phyloP scores from a whole-genome alignment of 2,888 invertebrate species.

The Tubiluchus corallicola region DNA sequence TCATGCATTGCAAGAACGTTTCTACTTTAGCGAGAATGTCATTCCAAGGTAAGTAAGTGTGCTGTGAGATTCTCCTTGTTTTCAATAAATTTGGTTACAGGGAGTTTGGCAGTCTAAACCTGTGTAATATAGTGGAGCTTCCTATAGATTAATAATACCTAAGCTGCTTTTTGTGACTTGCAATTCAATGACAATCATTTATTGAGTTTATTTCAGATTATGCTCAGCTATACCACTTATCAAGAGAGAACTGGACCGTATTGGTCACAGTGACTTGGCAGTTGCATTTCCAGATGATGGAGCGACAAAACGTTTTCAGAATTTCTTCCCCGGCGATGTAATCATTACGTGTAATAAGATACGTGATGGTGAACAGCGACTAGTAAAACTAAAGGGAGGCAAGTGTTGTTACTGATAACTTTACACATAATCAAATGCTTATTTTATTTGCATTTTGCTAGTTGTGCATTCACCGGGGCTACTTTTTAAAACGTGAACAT shows the following conservation, averaged over 20 bases:
- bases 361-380: conserved; percentile 22
- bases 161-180: too few species aligned
- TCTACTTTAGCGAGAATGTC: conserved; percentile 29
- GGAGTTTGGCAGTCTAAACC: too few species aligned
- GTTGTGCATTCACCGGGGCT: too few species aligned
- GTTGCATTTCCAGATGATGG: conserved; percentile 31
- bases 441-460: too few species aligned
- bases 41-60: conserved; percentile 25
- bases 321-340: conserved; percentile 19
- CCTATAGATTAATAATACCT: too few species aligned
- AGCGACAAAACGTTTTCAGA: conserved; percentile 27
- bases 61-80: conserved; percentile 7
- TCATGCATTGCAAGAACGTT: conserved; percentile 30
- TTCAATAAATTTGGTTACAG: too few species aligned
- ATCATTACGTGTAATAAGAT: conserved; percentile 26
- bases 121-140: too few species aligned
- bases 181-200: conserved; percentile 1
- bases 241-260: conserved; percentile 17
- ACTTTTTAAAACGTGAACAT: too few species aligned
- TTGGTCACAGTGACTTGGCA: conserved; percentile 16
- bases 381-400: conserved; percentile 29
- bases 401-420: too few species aligned
- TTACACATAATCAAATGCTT: too few species aligned
- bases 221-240: conserved; percentile 28
- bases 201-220: conserved; percentile 17